Conservation (phyloP, 2,113 vertebrate genomes). For the Setophaga petechia region DNA sequence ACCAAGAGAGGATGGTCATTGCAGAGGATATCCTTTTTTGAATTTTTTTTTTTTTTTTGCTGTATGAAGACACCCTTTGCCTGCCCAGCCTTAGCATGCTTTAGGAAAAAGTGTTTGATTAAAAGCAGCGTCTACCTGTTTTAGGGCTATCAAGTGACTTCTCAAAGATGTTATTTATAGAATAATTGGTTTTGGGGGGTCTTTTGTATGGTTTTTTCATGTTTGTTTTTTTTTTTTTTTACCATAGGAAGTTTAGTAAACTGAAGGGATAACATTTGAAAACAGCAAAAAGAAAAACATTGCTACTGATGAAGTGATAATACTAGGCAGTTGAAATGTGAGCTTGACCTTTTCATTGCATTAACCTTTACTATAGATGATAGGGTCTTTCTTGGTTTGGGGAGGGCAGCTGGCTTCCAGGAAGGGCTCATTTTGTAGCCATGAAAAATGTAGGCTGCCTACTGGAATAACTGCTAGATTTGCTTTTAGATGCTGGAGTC, state of each 20-base stretch:
- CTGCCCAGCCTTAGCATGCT: background rate
- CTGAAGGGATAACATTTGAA: background rate
- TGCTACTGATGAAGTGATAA: background rate
- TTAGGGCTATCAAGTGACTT: background rate
- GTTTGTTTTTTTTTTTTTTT: background rate
- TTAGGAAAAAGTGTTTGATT: background rate
- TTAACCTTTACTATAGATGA: slow-evolving; percentile 34
- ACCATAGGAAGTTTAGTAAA: background rate
- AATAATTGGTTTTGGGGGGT: background rate
- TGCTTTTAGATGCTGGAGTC: background rate
- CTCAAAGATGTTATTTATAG: background rate
- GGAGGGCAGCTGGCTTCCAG: background rate
- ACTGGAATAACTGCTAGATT: background rate
- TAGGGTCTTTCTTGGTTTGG: background rate
- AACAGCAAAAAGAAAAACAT: background rate
- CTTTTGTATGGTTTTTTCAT: too few species aligned
- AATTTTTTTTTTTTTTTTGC: background rate
- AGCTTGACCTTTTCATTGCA: background rate
- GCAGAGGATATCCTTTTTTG: background rate
- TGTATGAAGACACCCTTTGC: background rate
- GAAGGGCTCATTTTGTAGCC: background rate
- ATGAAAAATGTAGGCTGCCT: background rate
- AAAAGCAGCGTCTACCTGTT: background rate
- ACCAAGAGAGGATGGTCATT: background rate
- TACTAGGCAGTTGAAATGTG: slow-evolving; percentile 18